Percentiles rank a stretch among this genome's conserved stretches.
phyloP scores from a whole-genome alignment of 2,113 vertebrate species.

The Amphiprion ocellaris region DNA sequence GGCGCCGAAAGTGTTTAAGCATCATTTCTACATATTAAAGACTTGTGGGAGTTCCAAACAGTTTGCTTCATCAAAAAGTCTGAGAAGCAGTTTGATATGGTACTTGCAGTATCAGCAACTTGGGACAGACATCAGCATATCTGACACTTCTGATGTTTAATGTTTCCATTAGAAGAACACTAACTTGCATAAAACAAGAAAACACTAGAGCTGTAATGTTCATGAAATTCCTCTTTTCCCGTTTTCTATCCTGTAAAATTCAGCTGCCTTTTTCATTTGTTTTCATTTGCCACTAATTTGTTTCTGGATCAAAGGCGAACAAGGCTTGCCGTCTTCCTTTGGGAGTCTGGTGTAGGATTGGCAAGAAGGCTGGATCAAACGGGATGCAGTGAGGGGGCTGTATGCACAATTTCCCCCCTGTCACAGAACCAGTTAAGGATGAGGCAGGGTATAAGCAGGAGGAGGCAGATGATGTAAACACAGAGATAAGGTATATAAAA shows the following conservation, averaged over 20 bases:
- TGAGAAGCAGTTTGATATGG: constrained; percentile 46
- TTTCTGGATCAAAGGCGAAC: constrained; percentile 72
- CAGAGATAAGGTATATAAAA: constrained; percentile 59
- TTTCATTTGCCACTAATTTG: constrained; percentile 75
- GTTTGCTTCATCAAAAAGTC: constrained; percentile 42
- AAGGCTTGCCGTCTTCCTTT: constrained; percentile 46
- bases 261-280: constrained; percentile 65
- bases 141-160: constrained; percentile 46
- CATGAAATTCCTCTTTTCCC: constrained; percentile 19
- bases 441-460: constrained; percentile 26
- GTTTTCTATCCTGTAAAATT: constrained; percentile 40
- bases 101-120: constrained; percentile 45
- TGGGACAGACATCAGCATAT: constrained; percentile 52
- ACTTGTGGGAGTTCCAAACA: constrained; percentile 44
- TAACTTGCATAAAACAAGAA: constrained; percentile 25
- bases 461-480: constrained; percentile 53
- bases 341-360: constrained; percentile 65
- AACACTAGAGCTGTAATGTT: constrained; percentile 16
- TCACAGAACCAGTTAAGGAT: constrained; percentile 44
- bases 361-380: constrained; percentile 69
- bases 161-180: constrained; percentile 41
- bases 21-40: constrained; percentile 59
- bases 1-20: constrained; percentile 37
- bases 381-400: constrained; percentile 59
- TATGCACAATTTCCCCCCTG: constrained; percentile 54